Conservation (phyloP, 2,888 invertebrate genomes). For the Phortica okadai region DNA sequence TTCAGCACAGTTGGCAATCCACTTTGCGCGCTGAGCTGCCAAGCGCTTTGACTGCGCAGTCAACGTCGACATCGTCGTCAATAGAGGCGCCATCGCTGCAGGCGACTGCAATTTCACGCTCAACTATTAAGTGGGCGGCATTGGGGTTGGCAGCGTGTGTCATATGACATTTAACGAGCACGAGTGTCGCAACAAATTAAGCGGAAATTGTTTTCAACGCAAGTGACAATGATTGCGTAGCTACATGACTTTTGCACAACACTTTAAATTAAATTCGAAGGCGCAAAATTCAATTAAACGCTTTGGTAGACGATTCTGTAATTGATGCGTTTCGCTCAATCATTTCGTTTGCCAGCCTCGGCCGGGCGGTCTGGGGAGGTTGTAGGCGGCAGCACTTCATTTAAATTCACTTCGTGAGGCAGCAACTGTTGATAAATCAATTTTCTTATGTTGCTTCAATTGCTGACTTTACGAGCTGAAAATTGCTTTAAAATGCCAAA, state of each 20-base stretch:
- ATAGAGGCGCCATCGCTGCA: background rate
- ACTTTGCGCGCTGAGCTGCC: background rate
- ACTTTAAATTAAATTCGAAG: background rate
- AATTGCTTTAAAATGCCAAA: background rate
- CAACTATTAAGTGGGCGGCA: background rate
- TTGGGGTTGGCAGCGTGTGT: background rate
- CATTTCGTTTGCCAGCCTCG: background rate
- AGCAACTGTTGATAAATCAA: background rate
- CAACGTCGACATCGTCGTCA: no score
- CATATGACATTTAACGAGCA: background rate
- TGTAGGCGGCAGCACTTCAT: background rate
- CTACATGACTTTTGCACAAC: background rate
- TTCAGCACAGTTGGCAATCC: background rate
- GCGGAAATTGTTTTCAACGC: conserved; percentile 1
- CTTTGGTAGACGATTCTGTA: background rate
- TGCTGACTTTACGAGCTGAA: background rate
- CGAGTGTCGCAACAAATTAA: conserved; percentile 5
- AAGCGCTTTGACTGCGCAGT: background rate
- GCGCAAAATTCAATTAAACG: background rate
- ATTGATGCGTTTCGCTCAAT: conserved; percentile 4
- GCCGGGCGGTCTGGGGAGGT: no score
- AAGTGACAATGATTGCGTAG: no score
- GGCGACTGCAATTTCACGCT: background rate
- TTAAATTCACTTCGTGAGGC: background rate
- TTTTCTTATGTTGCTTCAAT: background rate